Conservation (phyloP, 2,113 vertebrate genomes). For the Ochotona princeps region DNA sequence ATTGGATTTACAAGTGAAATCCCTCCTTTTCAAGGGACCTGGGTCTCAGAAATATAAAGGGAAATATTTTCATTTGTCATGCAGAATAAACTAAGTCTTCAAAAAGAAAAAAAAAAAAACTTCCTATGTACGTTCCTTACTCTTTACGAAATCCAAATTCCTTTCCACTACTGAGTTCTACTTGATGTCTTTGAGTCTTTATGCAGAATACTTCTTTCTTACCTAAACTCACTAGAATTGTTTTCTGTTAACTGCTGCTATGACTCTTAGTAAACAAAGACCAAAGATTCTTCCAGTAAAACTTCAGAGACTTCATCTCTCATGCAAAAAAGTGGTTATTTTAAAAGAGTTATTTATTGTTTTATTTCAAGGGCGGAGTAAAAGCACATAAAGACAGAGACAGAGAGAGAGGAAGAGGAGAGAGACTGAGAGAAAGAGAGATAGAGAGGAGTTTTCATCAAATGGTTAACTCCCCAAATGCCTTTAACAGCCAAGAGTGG, state of each 20-base stretch:
- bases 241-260: not conserved
- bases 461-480: no score
- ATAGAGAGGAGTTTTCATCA: no score
- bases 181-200: not conserved
- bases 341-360: no score
- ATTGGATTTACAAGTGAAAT: slow-evolving; percentile 21
- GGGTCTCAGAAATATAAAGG: not conserved
- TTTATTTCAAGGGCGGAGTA: no score
- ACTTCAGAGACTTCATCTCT: slow-evolving; percentile 52
- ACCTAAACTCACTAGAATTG: not conserved
- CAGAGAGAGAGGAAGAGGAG: no score
- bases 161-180: not conserved
- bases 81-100: not conserved
- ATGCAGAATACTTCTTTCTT: not conserved
- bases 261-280: not conserved
- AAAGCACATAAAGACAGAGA: no score
- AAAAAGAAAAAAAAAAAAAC: not conserved
- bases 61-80: not conserved
- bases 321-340: not conserved
- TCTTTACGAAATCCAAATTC: not conserved
- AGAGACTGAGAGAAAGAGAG: no score
- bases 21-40: not conserved
- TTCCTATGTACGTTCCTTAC: not conserved
- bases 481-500: no score
- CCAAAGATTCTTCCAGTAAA: slow-evolving; percentile 18